Conservation (phyloP, 2,888 invertebrate genomes). For the Ormyrus nitidulus region DNA sequence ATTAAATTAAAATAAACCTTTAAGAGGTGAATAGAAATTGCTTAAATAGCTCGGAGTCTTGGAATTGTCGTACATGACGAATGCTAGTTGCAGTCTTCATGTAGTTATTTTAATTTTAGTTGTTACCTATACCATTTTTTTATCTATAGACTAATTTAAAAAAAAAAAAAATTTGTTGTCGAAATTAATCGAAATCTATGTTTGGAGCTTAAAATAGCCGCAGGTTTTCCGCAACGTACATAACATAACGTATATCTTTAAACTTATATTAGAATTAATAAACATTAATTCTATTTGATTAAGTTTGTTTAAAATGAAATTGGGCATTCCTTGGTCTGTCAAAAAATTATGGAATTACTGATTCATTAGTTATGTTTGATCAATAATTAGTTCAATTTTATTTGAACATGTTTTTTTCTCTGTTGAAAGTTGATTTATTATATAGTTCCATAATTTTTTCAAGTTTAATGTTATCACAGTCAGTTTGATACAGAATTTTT, state of each 20-base stretch:
- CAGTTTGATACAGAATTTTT: conserved; percentile 66
- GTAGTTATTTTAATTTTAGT: too few relatives aligned
- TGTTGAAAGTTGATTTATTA: conserved; percentile 1
- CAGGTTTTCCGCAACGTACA: background rate
- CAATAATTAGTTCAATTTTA: background rate
- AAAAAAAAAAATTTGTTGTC: too few relatives aligned
- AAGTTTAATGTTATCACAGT: conserved; percentile 25
- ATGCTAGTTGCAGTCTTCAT: too few relatives aligned
- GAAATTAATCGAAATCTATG: too few relatives aligned
- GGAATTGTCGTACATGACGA: too few relatives aligned
- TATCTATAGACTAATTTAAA: too few relatives aligned
- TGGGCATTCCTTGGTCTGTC: conserved; percentile 74
- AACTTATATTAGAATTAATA: background rate
- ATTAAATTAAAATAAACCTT: too few relatives aligned
- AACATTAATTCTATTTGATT: conserved; percentile 1
- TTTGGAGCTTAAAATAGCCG: background rate
- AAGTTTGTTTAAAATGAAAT: conserved; percentile 53
- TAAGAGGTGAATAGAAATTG: too few relatives aligned
- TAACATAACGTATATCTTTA: too few relatives aligned
- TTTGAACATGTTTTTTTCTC: too few relatives aligned
- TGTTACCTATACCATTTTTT: too few relatives aligned
- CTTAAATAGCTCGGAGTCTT: too few relatives aligned
- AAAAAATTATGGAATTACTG: conserved; percentile 65
- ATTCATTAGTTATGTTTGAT: background rate
- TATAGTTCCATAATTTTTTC: conserved; percentile 60